Conservation (phyloP, 2,113 vertebrate genomes). For the Semnornis frantzii region DNA sequence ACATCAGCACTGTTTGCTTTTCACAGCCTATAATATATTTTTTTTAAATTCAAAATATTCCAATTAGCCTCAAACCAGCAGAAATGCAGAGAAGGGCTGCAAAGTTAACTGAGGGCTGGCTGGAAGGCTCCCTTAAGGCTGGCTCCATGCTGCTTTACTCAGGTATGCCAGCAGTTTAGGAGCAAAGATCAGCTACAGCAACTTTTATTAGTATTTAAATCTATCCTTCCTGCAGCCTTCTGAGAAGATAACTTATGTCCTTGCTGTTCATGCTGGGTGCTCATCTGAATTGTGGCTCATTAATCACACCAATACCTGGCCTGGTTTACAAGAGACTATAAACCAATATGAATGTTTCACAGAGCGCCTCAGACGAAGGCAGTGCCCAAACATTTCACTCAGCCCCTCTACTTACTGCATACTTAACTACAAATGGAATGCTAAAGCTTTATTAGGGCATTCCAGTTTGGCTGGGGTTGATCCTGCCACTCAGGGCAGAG, state of each 20-base stretch:
- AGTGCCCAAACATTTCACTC: not conserved
- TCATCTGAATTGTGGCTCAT: not conserved
- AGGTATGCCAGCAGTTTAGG: not conserved
- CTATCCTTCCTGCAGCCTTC: not conserved
- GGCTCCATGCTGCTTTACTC: not conserved
- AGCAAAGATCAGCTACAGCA: not conserved
- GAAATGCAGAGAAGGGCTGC: no score
- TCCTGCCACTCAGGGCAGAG: not conserved
- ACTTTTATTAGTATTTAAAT: not conserved
- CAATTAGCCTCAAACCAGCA: no score
- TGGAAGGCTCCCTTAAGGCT: not conserved
- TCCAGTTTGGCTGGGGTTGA: not conserved
- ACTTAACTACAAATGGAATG: not conserved
- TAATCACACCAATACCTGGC: not conserved
- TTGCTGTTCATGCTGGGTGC: not conserved
- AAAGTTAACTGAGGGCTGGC: not conserved
- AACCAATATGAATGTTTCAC: not conserved
- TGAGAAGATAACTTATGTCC: not conserved
- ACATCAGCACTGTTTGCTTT: no score
- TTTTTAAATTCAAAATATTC: no score
- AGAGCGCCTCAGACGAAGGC: not conserved
- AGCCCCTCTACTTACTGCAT: not conserved
- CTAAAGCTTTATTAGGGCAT: not conserved
- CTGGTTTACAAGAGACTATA: not conserved
- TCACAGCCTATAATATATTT: no score